Percentiles rank a stretch among this genome's conserved stretches.
Evolutionary conservation across 2,113 vertebrate genomes (phyloP).

Genomic region (Puma concolor): DNA sequence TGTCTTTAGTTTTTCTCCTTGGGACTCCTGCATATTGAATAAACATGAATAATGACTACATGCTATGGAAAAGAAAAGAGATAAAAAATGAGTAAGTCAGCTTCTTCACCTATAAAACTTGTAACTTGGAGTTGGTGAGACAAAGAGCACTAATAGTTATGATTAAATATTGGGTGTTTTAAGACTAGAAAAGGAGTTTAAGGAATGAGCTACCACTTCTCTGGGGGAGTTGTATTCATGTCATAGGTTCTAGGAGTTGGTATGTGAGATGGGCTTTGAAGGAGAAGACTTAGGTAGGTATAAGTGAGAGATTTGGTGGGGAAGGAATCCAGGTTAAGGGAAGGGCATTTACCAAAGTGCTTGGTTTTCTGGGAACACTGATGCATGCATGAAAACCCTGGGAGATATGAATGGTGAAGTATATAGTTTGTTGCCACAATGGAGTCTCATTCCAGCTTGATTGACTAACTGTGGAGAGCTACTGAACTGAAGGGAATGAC

Average conservation of each 20-base stretch:
- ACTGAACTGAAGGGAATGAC: not conserved
- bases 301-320: not conserved
- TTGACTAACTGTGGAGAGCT: not conserved
- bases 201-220: not conserved
- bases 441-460: not conserved
- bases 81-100: not conserved
- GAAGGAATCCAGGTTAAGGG: not conserved
- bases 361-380: not conserved
- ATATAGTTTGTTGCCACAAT: not conserved
- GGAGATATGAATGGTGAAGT: not conserved
- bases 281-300: not conserved
- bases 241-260: conserved; percentile 3
- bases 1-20: not conserved
- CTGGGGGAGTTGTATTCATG: not conserved
- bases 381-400: not conserved
- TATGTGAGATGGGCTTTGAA: not conserved
- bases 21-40: not conserved
- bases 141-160: not conserved
- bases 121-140: not conserved
- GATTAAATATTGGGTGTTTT: not conserved
- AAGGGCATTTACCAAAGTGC: not conserved
- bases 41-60: not conserved
- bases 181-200: not conserved
- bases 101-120: not conserved
- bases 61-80: not conserved